Evolutionary conservation across 2,888 invertebrate species (phyloP), one percentile per base, ranked within the genome.

Genomic region (Agrotis exclamationis): DNA sequence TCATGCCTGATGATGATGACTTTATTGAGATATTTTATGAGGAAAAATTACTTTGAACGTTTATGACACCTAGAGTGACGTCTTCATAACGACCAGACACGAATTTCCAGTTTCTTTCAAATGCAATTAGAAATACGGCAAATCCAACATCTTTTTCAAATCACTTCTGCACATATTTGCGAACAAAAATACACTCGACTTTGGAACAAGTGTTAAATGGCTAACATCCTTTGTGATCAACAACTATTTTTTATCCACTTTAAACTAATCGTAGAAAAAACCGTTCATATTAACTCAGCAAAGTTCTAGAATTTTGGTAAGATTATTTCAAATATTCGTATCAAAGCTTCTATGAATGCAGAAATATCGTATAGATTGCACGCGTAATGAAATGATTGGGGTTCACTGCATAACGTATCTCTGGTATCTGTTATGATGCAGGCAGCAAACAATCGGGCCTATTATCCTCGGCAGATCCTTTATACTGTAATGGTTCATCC

Each of bases 381-480:
- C 22, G 24, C 28, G 44, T 75, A 50, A 24, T 76, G 11, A 56
- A 72, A 76, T 54, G 39, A 74, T 69, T 24, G 14, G 53, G n/a
- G 20, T 48, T 4, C 47, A 24, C 47, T 54, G 24, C 50, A 20
- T 16, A 24, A 14, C 48, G 44, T 58, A 60, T 39, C 39, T 33
- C 33, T 39, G 5, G n/a, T 33, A 56, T 57, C 51, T 47, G 14
- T 18, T 14, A 28, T n/a, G 63, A 62, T 33, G 48, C 45, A 33
- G 16, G 77, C 33, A 62, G 50, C 58, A 71, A 74, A 76, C 83
- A 80, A 80, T 75, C 58, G 50, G 22, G 13, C 16, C 71, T 60
- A 76, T 82, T 82, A 79, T 80, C 56, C 57, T 75, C 74, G 75
- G 70, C 56, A 63, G 58, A 83, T 78, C 76, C 64, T 84, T 65